Evolutionary conservation across 2,113 vertebrate species (phyloP), one percentile per base, ranked within the genome.

Genomic region (Osmerus eperlanus): DNA sequence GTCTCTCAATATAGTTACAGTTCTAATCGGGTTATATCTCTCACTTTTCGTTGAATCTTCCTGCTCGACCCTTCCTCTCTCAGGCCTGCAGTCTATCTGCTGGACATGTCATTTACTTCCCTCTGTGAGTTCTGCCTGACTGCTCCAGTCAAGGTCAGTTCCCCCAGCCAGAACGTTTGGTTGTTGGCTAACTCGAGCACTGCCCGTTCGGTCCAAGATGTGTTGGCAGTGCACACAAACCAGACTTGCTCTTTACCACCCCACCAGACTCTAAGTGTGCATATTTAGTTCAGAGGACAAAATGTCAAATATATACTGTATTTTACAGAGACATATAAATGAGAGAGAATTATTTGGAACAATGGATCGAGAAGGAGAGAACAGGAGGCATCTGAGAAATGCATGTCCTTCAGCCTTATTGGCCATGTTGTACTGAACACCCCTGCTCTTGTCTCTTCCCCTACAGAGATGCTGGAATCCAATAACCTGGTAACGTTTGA

Each of bases 391-490:
- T 56, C 3, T 56, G 54, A 56, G 54, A 15, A 15, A 56, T 56
- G 54, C 3, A 56, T 18, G 4, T 56, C 1, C 54, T 56, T 56
- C 15, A 18, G 14, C 14, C 47, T 25, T 47, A 2, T 8, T 68
- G 3, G 28, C 52, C 47, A 53, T 59, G 15, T 36, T 61, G 51
- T 0, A 70, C 28, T 60, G 67, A 70, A 23, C 19, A 15, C 16
- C 65, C 68, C 32, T 60, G n/a, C 65, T 36, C 28, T 72, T 77
- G 67, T 61, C 65, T 77, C 82, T 86, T 89, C 68, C 86, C 81
- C 86, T 89, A 25, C 94, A 99, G 97, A 99, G 86, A 97, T 99
- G 97, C 81, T 97, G 91, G 96, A 98, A 84, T 96, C 96, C 65
- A 95, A 94, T 90, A 97, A 96, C 84, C 88, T 99, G 74, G 91